These are phyloP conservation scores for Lasioglossum morio DNA, from an alignment of 2,888 invertebrate genomes.

Conservation along the genomic window DNA sequence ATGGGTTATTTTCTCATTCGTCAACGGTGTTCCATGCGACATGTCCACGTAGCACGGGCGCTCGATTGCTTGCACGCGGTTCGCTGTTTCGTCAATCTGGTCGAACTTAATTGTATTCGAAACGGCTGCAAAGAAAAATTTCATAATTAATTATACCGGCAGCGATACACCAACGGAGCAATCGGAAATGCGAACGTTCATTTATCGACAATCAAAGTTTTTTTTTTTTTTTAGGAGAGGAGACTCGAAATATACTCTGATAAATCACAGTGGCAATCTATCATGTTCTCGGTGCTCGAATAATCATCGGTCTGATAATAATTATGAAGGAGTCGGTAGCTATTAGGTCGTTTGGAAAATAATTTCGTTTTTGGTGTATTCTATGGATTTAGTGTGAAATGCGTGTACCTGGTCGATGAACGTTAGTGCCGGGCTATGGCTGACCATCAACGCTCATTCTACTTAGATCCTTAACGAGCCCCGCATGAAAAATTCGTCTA, in stretches of 20 bases:
- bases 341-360: no score
- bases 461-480: not conserved
- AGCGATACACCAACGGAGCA: not conserved
- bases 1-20: constrained; percentile 30
- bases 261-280: not conserved
- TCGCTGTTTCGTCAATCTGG: constrained; percentile 32
- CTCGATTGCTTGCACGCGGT: constrained; percentile 6
- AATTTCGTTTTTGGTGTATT: not conserved
- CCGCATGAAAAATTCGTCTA: not conserved
- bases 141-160: constrained; percentile 29
- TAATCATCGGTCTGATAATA: not conserved
- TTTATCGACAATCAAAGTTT: not conserved
- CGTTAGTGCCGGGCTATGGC: not conserved
- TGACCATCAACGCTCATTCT: not conserved
- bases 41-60: not conserved
- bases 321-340: no score
- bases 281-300: not conserved
- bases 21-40: constrained; percentile 11
- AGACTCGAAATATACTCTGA: not conserved
- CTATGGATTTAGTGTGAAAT: not conserved
- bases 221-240: no score
- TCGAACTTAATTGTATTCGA: constrained; percentile 42
- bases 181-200: constrained; percentile 1
- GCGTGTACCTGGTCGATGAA: not conserved
- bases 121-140: constrained; percentile 24